Conservation (phyloP, 2,888 invertebrate species). For the Anorthoa munda region DNA sequence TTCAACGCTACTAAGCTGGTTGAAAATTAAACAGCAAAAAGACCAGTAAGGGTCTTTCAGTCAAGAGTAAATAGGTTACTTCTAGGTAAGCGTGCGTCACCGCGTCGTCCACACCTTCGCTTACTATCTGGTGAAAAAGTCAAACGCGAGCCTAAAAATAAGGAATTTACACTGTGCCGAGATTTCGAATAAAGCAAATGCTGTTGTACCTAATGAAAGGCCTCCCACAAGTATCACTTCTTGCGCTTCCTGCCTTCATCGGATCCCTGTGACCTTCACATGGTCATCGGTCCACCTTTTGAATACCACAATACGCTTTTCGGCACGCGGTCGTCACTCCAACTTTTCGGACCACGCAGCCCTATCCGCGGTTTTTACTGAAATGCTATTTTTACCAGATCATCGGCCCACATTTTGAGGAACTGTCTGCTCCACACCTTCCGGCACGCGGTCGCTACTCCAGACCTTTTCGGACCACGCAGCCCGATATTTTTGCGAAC, state of each 20-base stretch:
- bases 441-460: too few relatives aligned
- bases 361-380: not conserved
- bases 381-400: not conserved
- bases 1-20: conserved; percentile 53
- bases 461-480: too few relatives aligned
- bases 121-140: too few relatives aligned
- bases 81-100: too few relatives aligned
- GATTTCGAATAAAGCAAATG: not conserved
- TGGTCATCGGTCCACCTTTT: not conserved
- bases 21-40: not conserved
- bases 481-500: not conserved
- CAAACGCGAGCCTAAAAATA: too few relatives aligned
- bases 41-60: not conserved
- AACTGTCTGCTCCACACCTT: too few relatives aligned
- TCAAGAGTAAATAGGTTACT: too few relatives aligned
- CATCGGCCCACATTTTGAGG: too few relatives aligned
- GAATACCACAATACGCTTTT: not conserved
- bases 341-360: conserved; percentile 16
- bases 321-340: not conserved
- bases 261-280: not conserved
- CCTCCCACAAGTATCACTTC: not conserved
- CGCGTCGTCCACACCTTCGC: too few relatives aligned
- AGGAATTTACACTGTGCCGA: too few relatives aligned
- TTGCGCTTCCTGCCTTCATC: too few relatives aligned
- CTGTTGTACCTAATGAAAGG: not conserved